Percentiles rank a stretch among this genome's conserved stretches.
Conservation (phyloP, 2,888 invertebrate genomes). For the Drosophila birchii region DNA sequence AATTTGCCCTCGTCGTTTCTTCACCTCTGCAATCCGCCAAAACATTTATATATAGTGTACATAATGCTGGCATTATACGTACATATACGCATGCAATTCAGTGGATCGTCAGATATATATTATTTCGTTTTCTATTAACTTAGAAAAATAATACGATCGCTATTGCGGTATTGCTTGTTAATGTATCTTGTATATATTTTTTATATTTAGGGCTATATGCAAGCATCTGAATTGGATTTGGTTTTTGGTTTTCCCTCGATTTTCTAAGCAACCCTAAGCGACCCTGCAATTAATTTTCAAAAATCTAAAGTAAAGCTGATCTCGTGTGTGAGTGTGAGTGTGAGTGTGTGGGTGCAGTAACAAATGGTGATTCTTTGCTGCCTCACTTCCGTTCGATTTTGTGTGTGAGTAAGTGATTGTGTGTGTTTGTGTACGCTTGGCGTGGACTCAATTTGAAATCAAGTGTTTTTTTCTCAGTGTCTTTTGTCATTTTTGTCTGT, state of each 20-base stretch:
- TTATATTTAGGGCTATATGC: slow-evolving; percentile 30
- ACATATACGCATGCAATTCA: slow-evolving; percentile 18
- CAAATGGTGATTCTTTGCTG: slow-evolving; percentile 21
- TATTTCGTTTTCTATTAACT: slow-evolving; percentile 38
- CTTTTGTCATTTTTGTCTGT: not conserved
- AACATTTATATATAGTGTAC: slow-evolving; percentile 15
- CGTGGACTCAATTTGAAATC: slow-evolving; percentile 43
- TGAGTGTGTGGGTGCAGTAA: slow-evolving; percentile 30
- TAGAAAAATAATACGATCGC: slow-evolving; percentile 39
- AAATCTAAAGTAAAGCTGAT: slow-evolving; percentile 47
- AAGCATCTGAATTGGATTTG: slow-evolving; percentile 36
- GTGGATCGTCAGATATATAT: slow-evolving; percentile 36
- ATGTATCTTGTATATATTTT: slow-evolving; percentile 30
- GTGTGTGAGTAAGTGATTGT: not conserved
- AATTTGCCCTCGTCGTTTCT: slow-evolving; percentile 31
- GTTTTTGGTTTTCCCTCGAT: slow-evolving; percentile 18
- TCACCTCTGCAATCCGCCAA: slow-evolving; percentile 11
- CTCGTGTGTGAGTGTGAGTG: slow-evolving; percentile 9
- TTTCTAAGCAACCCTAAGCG: slow-evolving; percentile 39
- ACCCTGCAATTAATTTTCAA: slow-evolving; percentile 39
- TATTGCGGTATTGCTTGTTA: slow-evolving; percentile 34
- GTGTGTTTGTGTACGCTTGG: slow-evolving; percentile 32
- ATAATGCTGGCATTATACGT: slow-evolving; percentile 10
- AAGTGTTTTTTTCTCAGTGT: slow-evolving; percentile 24
- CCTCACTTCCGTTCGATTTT: not conserved